These are phyloP conservation scores for Aculops lycopersici DNA, from an alignment of 1,140 invertebrate species.

Conservation along the genomic window DNA sequence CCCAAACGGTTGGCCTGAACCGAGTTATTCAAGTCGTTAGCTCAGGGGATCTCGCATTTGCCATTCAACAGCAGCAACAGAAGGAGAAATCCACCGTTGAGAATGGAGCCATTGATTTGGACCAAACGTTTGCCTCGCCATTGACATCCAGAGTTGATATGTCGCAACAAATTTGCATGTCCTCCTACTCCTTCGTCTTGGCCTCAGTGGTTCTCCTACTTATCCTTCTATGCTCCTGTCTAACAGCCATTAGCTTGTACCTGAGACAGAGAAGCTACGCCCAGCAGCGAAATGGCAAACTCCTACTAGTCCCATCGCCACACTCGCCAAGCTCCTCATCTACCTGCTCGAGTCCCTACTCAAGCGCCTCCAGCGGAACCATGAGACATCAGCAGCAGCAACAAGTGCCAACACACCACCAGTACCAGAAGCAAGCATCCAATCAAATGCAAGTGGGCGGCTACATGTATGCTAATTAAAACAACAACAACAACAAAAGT, in stretches of 20 bases:
- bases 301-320: no score
- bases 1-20: constrained; percentile 12
- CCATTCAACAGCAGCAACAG: constrained; percentile 25
- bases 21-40: constrained; percentile 31
- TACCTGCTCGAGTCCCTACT: no score
- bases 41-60: constrained; percentile 45
- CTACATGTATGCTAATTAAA: no score
- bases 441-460: no score
- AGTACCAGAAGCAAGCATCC: no score
- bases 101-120: not conserved
- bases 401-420: no score
- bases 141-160: constrained; percentile 4
- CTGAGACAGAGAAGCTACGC: constrained; percentile 6
- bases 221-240: constrained; percentile 41
- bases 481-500: no score
- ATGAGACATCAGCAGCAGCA: no score
- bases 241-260: constrained; percentile 38
- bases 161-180: constrained; percentile 52
- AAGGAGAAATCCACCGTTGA: constrained; percentile 2
- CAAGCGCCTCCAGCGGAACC: no score
- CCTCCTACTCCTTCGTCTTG: constrained; percentile 52
- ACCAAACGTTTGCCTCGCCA: not conserved
- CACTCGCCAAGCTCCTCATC: no score
- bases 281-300: no score
- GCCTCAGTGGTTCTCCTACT: constrained; percentile 42